These are phyloP conservation scores for Tribolium freemani DNA, from an alignment of 2,888 invertebrate species.

Conservation along the genomic window DNA sequence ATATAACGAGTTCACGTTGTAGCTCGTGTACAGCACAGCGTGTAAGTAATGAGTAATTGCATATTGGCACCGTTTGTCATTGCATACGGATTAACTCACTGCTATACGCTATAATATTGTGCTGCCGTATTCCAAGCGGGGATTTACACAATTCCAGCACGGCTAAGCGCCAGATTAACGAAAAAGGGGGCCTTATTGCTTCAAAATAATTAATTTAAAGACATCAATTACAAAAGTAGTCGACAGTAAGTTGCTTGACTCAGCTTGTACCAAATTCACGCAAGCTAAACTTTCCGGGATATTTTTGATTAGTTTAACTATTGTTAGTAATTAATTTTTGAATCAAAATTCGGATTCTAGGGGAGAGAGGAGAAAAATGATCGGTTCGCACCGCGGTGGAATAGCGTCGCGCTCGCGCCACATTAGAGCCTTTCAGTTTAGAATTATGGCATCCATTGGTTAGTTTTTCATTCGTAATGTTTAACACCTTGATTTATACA, in stretches of 20 bases:
- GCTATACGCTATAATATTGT: conserved; percentile 42
- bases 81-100: conserved; percentile 60
- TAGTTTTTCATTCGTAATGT: conserved; percentile 62
- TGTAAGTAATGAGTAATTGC: conserved; percentile 63
- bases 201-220: too few species aligned
- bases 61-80: conserved; percentile 62
- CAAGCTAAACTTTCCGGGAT: not conserved
- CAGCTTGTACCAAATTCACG: not conserved
- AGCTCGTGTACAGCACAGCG: conserved; percentile 52
- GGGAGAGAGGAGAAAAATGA: not conserved
- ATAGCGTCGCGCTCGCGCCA: conserved; percentile 15
- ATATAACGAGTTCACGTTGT: conserved; percentile 54
- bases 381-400: conserved; percentile 4
- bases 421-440: conserved; percentile 44
- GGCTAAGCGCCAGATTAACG: not conserved
- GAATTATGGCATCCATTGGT: conserved; percentile 47
- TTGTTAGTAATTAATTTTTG: not conserved
- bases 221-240: too few species aligned
- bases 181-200: not conserved
- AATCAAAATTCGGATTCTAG: not conserved
- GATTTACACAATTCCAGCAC: conserved; percentile 32
- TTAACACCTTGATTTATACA: conserved; percentile 64
- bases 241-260: not conserved
- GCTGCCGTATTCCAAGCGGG: not conserved
- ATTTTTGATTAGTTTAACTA: not conserved